phyloP scores from a whole-genome alignment of 2,888 invertebrate species.

The Dolichopus griseipennis region DNA sequence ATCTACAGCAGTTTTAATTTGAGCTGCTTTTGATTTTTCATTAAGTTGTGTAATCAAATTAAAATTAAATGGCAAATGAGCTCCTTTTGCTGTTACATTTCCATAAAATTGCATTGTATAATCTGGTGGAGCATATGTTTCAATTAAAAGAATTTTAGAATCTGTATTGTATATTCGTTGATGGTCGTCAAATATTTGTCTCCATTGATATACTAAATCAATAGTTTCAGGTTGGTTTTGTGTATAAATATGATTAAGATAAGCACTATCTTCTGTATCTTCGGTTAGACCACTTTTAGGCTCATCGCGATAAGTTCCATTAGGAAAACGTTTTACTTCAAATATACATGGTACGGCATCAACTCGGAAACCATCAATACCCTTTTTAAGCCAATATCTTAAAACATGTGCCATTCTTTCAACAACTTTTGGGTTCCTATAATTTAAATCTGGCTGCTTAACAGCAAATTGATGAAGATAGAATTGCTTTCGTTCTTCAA shows the following conservation, averaged over 20 bases:
- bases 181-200: slow-evolving; percentile 53
- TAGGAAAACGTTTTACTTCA: slow-evolving; percentile 47
- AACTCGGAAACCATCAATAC: slow-evolving; percentile 79
- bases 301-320: slow-evolving; percentile 50
- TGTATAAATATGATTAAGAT: slow-evolving; percentile 56
- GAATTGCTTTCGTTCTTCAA: slow-evolving; percentile 54
- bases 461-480: slow-evolving; percentile 65
- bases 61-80: slow-evolving; percentile 57
- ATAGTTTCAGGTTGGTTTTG: slow-evolving; percentile 53
- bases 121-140: slow-evolving; percentile 47
- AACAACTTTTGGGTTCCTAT: slow-evolving; percentile 55
- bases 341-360: slow-evolving; percentile 55
- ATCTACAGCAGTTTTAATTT: slow-evolving; percentile 46
- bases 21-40: slow-evolving; percentile 45
- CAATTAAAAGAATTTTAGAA: slow-evolving; percentile 48
- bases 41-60: slow-evolving; percentile 47
- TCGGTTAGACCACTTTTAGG: slow-evolving; percentile 42
- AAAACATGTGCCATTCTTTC: slow-evolving; percentile 53
- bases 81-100: slow-evolving; percentile 40
- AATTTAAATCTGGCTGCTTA: slow-evolving; percentile 70
- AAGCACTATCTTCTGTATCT: slow-evolving; percentile 48
- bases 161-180: slow-evolving; percentile 38
- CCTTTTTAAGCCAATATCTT: slow-evolving; percentile 71
- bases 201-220: slow-evolving; percentile 60
- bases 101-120: slow-evolving; percentile 51